Evolutionary conservation across 1,140 invertebrate species (phyloP), one percentile per base, ranked within the genome.

Genomic region (Bombus breviceps): DNA sequence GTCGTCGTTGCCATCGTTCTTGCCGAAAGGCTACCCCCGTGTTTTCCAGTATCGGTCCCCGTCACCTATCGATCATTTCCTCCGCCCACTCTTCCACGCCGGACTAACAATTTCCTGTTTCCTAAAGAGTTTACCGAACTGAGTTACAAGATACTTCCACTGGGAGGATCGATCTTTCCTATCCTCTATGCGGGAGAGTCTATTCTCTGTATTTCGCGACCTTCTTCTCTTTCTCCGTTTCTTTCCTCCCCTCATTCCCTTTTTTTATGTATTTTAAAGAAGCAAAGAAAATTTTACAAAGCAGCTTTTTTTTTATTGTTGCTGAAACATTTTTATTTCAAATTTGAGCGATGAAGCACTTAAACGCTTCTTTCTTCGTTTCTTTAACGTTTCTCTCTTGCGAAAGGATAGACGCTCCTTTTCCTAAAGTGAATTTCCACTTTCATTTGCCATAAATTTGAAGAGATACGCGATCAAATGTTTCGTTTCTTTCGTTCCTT

Each of bases 31-130:
- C 47, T n/a, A 37, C 15, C 39, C 71, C 39, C 79, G 81, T 89
- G 78, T 82, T 88, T 89, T 75, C 72, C 76, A 85, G 90, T 92
- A 91, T 91, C 91, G 88, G 82, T 90, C 64, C 37, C 75, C 74
- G 90, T 92, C 92, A 91, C 83, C 91, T 88, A 94, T 94, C 92
- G 91, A 95, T 94, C 94, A 94, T 94, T 92, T 91, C 90, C 85
- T 76, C 86, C 90, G 9, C 32, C 34, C 87, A 91, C 91, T 91
- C 92, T 93, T 90, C 89, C 90, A 39, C 77, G 69, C 43, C 74
- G 86, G 93, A 92, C 92, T 94, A 94, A 94, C 93, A 94, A 95
- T 94, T 94, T 95, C 93, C 94, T 93, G 92, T 92, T 94, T 95
- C 94, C 94, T 94, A 94, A 94, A 95, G 92, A 94, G 92, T 92